phyloP scores from a whole-genome alignment of 2,888 invertebrate species.

The Plemyria rubiginata region DNA sequence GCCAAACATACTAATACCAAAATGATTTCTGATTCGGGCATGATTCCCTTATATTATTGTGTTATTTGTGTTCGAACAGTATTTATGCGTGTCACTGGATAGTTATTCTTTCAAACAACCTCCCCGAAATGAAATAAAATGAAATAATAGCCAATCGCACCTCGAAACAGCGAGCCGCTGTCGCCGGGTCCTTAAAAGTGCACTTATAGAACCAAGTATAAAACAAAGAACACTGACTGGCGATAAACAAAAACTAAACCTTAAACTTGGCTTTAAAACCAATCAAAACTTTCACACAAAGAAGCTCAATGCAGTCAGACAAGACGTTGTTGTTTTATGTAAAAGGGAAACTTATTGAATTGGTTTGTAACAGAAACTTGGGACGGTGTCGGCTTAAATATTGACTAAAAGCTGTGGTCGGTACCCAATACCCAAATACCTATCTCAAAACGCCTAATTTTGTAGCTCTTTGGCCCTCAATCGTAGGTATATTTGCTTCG shows the following conservation, averaged over 20 bases:
- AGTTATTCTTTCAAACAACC: too few relatives aligned
- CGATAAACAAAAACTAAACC: conserved; percentile 46
- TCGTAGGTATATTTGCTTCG: too few relatives aligned
- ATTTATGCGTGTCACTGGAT: too few relatives aligned
- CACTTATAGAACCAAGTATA: too few relatives aligned
- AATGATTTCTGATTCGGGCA: too few relatives aligned
- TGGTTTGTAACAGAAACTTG: conserved; percentile 62
- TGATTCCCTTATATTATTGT: too few relatives aligned
- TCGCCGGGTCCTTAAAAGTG: conserved; percentile 26
- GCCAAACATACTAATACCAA: too few relatives aligned
- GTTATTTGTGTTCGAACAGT: too few relatives aligned
- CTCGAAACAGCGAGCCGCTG: too few relatives aligned
- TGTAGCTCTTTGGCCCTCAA: neutral
- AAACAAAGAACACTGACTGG: conserved; percentile 10
- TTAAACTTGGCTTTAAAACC: conserved; percentile 59
- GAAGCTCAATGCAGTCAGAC: conserved; percentile 64
- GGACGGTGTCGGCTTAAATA: conserved; percentile 57
- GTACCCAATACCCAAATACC: neutral
- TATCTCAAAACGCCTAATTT: conserved; percentile 17
- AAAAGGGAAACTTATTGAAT: conserved; percentile 64
- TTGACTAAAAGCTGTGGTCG: conserved; percentile 48
- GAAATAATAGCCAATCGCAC: too few relatives aligned
- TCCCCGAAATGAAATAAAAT: too few relatives aligned
- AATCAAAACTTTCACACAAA: conserved; percentile 72
- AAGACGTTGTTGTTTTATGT: conserved; percentile 69